Evolutionary conservation across 2,888 invertebrate genomes (phyloP).

Genomic region (Dugesia japonica): DNA sequence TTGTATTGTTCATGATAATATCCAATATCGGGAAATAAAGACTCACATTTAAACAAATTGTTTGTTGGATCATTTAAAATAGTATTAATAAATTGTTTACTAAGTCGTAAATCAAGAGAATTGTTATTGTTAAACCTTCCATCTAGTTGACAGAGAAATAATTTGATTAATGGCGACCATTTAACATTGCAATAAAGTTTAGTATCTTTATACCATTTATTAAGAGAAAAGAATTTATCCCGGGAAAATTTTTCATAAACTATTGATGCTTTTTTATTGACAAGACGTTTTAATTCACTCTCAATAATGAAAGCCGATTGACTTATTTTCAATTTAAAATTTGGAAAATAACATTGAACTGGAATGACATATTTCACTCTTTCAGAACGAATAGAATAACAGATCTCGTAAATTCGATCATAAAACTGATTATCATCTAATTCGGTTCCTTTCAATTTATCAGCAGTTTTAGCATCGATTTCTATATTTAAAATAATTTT

Average conservation of each 20-base stretch:
- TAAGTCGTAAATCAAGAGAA: neutral
- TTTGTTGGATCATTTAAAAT: neutral
- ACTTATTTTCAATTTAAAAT: neutral
- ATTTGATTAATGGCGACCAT: neutral
- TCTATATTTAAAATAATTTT: neutral
- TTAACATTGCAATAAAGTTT: neutral
- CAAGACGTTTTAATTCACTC: neutral
- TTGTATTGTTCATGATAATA: neutral
- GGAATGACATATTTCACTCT: neutral
- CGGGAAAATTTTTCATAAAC: neutral
- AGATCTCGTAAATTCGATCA: neutral
- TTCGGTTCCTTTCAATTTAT: neutral
- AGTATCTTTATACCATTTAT: neutral
- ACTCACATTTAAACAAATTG: neutral
- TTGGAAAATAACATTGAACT: neutral
- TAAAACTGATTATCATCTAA: neutral
- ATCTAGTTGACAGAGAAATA: too few species aligned
- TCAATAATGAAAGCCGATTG: neutral
- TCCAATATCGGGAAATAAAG: constrained; percentile 15
- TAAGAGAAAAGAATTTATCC: neutral
- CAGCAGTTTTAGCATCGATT: neutral
- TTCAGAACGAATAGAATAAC: neutral
- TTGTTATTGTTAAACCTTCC: too few species aligned
- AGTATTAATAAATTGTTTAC: neutral
- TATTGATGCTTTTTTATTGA: neutral